Percentiles rank a stretch among this genome's conserved stretches.
Conservation (phyloP, 2,113 vertebrate genomes). For the Neodontobutis hainanensis region DNA sequence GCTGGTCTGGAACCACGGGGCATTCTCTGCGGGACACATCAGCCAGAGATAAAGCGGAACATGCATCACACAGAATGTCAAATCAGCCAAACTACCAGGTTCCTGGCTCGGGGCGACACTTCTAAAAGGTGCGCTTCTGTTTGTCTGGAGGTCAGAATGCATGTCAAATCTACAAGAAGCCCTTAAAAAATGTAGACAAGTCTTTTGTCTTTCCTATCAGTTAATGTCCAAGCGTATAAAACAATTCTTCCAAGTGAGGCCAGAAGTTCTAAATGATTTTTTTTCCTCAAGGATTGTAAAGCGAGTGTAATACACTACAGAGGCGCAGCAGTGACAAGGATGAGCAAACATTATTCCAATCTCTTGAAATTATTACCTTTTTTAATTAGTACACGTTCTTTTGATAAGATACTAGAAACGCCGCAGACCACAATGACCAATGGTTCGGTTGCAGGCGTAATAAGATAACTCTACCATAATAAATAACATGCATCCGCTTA, state of each 20-base stretch:
- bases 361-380: conserved; percentile 36
- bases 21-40: conserved; percentile 65
- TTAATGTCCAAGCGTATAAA: too few relatives aligned
- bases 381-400: conserved; percentile 59
- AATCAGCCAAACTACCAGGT: conserved; percentile 40
- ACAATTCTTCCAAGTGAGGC: too few relatives aligned
- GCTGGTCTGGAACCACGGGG: conserved; percentile 70
- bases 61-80: conserved; percentile 53
- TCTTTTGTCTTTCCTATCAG: background rate
- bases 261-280: background rate
- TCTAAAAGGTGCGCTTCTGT: conserved; percentile 27
- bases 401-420: conserved; percentile 28
- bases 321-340: conserved; percentile 36
- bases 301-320: conserved; percentile 1
- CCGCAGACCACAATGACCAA: conserved; percentile 38
- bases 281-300: conserved; percentile 17
- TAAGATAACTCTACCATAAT: conserved; percentile 46
- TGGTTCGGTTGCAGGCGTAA: conserved; percentile 52
- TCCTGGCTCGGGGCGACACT: conserved; percentile 32
- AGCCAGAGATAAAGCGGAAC: conserved; percentile 41
- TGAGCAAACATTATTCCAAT: conserved; percentile 40
- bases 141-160: conserved; percentile 37
- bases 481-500: conserved; percentile 55
- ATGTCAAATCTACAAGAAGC: conserved; percentile 14
- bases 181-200: background rate